Conservation (phyloP, 2,113 vertebrate species). For the Zosterops japonicus region DNA sequence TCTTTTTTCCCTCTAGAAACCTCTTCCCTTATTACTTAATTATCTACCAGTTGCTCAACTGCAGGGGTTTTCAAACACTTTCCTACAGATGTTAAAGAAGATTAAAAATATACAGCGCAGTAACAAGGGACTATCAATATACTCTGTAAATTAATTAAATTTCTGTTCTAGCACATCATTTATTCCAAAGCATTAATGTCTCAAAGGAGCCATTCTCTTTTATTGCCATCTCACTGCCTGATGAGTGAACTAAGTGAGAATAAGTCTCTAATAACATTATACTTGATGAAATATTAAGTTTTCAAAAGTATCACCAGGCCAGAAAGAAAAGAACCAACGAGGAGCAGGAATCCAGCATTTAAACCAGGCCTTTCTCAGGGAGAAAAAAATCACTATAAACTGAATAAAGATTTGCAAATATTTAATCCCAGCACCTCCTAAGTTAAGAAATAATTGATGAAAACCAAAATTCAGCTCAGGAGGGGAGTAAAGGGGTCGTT, state of each 20-base stretch:
- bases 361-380: background rate
- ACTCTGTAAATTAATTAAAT: conserved; percentile 99
- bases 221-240: conserved; percentile 96
- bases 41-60: conserved; percentile 85
- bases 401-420: background rate
- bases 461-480: background rate
- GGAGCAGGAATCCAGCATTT: conserved; percentile 6
- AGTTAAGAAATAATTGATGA: background rate
- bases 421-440: background rate
- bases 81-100: conserved; percentile 96
- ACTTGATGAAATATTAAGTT: conserved; percentile 94
- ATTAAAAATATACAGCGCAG: conserved; percentile 97
- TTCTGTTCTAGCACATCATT: conserved; percentile 99
- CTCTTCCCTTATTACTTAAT: conserved; percentile 84
- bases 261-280: conserved; percentile 96
- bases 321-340: conserved; percentile 65
- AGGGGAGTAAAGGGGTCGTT: background rate
- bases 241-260: conserved; percentile 96
- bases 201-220: conserved; percentile 96
- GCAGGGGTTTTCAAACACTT: conserved; percentile 83
- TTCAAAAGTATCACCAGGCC: conserved; percentile 75
- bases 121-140: conserved; percentile 99
- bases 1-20: conserved; percentile 75
- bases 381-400: background rate
- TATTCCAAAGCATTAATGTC: conserved; percentile 95